Conservation (phyloP, 2,113 vertebrate genomes). For the Oncorhynchus tshawytscha region DNA sequence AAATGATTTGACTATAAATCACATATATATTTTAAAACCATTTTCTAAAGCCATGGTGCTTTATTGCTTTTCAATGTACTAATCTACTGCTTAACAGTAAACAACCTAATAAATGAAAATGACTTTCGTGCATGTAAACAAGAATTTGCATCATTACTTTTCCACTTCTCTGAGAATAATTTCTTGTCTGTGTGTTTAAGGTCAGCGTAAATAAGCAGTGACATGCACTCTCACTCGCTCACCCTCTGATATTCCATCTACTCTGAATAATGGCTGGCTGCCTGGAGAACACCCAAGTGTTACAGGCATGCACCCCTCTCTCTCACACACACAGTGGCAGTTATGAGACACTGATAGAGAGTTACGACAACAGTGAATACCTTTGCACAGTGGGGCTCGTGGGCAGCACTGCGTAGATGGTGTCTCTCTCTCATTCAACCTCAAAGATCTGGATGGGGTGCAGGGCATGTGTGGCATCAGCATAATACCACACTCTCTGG, state of each 20-base stretch:
- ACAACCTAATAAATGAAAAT: background rate
- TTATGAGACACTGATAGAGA: conserved; percentile 11
- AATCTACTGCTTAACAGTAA: background rate
- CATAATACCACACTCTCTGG: conserved; percentile 26
- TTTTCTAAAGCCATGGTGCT: background rate
- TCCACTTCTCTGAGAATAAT: conserved; percentile 15
- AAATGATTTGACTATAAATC: too few relatives aligned
- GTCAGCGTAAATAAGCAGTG: conserved; percentile 12
- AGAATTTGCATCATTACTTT: conserved; percentile 15
- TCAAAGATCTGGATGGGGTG: conserved; percentile 29
- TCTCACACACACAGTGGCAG: background rate
- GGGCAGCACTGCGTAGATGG: conserved; percentile 3
- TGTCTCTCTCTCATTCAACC: conserved; percentile 29
- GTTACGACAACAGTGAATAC: conserved; percentile 2
- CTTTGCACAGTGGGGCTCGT: conserved; percentile 15
- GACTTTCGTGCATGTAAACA: background rate
- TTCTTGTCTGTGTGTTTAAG: conserved; percentile 23
- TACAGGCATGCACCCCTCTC: conserved; percentile 7
- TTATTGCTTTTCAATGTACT: background rate
- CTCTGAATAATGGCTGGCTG: conserved; percentile 44
- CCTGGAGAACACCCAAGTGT: conserved; percentile 26
- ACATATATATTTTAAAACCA: background rate
- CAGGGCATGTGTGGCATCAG: conserved; percentile 31
- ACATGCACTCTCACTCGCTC: background rate
- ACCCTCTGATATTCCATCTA: conserved; percentile 38